A percentile compares a stretch with the other conserved stretches of the same genome.
Conservation (phyloP, 2,888 invertebrate species). For the Dicyrtomina minuta region DNA sequence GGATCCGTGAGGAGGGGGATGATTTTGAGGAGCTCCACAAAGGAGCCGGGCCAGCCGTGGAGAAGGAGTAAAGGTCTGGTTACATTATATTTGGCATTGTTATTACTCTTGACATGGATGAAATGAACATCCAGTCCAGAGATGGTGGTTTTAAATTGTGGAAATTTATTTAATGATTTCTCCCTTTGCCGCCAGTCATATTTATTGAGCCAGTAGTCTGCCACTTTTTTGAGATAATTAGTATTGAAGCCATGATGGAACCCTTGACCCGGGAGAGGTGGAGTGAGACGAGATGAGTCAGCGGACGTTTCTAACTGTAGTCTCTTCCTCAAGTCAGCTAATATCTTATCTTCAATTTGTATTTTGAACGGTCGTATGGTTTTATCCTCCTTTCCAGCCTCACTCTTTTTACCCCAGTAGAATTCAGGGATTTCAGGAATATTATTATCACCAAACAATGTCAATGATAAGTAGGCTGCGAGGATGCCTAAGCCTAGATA, state of each 20-base stretch:
- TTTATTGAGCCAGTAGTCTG: slow-evolving; percentile 75
- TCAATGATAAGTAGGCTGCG: slow-evolving; percentile 12
- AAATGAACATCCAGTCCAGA: slow-evolving; percentile 77
- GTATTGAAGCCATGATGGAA: slow-evolving; percentile 83
- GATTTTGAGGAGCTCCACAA: slow-evolving; percentile 53
- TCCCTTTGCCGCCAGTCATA: slow-evolving; percentile 75
- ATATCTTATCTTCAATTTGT: slow-evolving; percentile 64
- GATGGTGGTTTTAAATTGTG: slow-evolving; percentile 74
- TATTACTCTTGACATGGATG: slow-evolving; percentile 63
- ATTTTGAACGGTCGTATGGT: slow-evolving; percentile 64
- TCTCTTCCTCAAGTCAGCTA: slow-evolving; percentile 60
- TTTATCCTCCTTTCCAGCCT: slow-evolving; percentile 58
- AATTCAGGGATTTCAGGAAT: slow-evolving; percentile 26
- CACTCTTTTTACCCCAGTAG: slow-evolving; percentile 44
- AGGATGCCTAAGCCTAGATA: slow-evolving; percentile 9
- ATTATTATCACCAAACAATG: slow-evolving; percentile 25
- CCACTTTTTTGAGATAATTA: slow-evolving; percentile 66
- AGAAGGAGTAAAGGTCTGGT: slow-evolving; percentile 44
- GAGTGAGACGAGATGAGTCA: slow-evolving; percentile 53
- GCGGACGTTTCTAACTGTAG: slow-evolving; percentile 62
- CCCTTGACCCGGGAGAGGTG: slow-evolving; percentile 60
- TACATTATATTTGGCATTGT: slow-evolving; percentile 38
- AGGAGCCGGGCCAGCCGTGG: slow-evolving; percentile 52
- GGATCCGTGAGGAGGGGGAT: slow-evolving; percentile 58
- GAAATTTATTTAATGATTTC: slow-evolving; percentile 69